These are phyloP conservation scores for zebrafish (Danio rerio) DNA, from an alignment of 2,113 vertebrate genomes.

Conservation along the genomic window DNA sequence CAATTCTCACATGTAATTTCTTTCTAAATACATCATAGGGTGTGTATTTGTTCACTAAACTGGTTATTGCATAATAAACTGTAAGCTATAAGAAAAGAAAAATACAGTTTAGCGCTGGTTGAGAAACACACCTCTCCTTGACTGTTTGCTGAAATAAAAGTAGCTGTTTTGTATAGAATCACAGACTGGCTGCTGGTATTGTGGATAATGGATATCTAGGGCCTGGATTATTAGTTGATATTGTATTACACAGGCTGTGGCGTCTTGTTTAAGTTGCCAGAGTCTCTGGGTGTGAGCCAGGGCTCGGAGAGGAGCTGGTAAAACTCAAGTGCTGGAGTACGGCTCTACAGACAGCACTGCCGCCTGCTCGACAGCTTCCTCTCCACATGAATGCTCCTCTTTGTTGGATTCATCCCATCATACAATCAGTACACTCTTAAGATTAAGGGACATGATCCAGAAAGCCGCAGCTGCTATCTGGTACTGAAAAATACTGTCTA, in stretches of 20 bases:
- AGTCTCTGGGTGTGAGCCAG: conserved; percentile 9
- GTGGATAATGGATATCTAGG: neutral
- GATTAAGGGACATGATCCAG: conserved; percentile 16
- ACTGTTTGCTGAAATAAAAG: neutral
- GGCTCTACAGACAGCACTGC: neutral
- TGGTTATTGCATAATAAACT: conserved; percentile 1
- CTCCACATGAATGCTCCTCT: conserved; percentile 12
- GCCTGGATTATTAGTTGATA: neutral
- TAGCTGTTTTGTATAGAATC: neutral
- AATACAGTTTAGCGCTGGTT: neutral
- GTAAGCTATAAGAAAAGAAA: neutral
- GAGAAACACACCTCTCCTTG: neutral
- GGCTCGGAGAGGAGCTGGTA: neutral
- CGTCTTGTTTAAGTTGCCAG: neutral
- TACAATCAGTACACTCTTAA: conserved; percentile 19
- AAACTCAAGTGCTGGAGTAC: conserved; percentile 16
- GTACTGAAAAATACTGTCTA: no score
- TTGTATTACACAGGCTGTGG: neutral
- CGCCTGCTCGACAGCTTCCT: conserved; percentile 4
- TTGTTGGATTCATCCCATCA: conserved; percentile 27
- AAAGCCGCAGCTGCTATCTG: conserved; percentile 18
- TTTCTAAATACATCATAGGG: neutral
- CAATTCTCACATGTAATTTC: neutral
- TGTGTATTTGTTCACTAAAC: neutral
- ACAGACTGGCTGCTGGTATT: neutral